Conservation (phyloP, 2,888 invertebrate genomes). For the Xestobium rufovillosum region DNA sequence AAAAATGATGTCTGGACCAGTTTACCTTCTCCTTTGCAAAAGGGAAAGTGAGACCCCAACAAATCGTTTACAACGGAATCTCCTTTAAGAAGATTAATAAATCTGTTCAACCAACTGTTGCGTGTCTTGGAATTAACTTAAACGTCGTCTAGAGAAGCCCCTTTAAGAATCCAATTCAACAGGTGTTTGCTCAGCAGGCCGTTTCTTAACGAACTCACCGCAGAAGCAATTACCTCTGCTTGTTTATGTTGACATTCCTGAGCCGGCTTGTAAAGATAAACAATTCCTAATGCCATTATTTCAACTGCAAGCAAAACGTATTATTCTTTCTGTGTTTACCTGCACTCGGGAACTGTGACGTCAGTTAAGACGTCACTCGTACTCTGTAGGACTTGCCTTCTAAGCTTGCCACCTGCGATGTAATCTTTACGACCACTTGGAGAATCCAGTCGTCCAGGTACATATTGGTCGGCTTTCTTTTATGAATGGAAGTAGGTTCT, state of each 20-base stretch:
- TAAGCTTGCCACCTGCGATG: constrained; percentile 14
- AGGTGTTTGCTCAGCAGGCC: not conserved
- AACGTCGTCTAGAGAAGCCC: constrained; percentile 20
- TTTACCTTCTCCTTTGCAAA: too few species aligned
- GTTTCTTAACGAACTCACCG: not conserved
- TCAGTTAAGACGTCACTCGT: constrained; percentile 18
- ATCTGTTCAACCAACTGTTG: constrained; percentile 22
- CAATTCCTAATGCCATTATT: too few species aligned
- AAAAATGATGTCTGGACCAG: too few species aligned
- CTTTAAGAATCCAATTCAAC: not conserved
- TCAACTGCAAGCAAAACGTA: too few species aligned
- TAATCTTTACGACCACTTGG: constrained; percentile 15
- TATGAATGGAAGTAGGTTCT: constrained; percentile 12
- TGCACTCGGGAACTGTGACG: constrained; percentile 12
- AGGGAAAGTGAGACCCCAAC: too few species aligned
- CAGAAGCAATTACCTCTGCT: too few species aligned
- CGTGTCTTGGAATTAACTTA: constrained; percentile 9
- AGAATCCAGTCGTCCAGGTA: constrained; percentile 8
- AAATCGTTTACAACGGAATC: too few species aligned
- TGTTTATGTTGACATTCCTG: too few species aligned
- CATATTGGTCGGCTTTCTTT: constrained; percentile 5
- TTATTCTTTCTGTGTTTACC: too few species aligned
- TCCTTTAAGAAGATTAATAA: constrained; percentile 1
- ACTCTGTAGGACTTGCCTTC: constrained; percentile 6
- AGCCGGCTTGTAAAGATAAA: too few species aligned